These are phyloP conservation scores for Eristalis intricaria DNA, from an alignment of 2,888 invertebrate species.

Conservation along the genomic window DNA sequence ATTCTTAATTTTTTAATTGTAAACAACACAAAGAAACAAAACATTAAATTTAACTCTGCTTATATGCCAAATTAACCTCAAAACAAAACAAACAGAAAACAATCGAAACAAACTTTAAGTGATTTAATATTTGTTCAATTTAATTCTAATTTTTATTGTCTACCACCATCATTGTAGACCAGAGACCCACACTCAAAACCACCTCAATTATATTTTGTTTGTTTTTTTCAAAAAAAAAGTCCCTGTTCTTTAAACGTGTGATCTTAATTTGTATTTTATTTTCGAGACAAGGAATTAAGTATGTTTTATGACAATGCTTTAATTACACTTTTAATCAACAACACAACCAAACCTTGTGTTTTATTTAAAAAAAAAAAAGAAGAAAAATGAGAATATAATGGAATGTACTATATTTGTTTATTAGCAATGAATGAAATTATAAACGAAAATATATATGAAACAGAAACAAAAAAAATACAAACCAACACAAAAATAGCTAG, in stretches of 20 bases:
- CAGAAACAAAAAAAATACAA: conserved; percentile 16
- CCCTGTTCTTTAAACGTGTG: conserved; percentile 1
- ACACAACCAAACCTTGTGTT: neutral
- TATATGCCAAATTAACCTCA: conserved; percentile 60
- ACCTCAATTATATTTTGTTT: neutral
- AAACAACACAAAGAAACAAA: conserved; percentile 6
- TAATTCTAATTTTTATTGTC: neutral
- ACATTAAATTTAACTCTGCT: conserved; percentile 32
- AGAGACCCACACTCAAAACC: no score
- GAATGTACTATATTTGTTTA: conserved; percentile 17
- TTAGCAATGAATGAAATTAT: conserved; percentile 14
- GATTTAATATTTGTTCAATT: conserved; percentile 18
- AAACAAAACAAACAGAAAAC: neutral
- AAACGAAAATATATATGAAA: conserved; percentile 28
- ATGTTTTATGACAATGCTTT: conserved; percentile 41
- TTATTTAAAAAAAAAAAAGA: neutral
- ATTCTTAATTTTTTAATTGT: conserved; percentile 9
- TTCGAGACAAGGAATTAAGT: neutral
- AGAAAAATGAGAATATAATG: conserved; percentile 5
- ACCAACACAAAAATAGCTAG: conserved; percentile 30
- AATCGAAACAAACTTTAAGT: conserved; percentile 27
- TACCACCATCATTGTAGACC: neutral
- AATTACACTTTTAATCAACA: conserved; percentile 38
- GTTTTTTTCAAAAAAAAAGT: neutral
- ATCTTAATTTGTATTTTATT: conserved; percentile 8